Conservation (phyloP, 2,797 vertebrate genomes). For the Gambusia yucatana region DNA sequence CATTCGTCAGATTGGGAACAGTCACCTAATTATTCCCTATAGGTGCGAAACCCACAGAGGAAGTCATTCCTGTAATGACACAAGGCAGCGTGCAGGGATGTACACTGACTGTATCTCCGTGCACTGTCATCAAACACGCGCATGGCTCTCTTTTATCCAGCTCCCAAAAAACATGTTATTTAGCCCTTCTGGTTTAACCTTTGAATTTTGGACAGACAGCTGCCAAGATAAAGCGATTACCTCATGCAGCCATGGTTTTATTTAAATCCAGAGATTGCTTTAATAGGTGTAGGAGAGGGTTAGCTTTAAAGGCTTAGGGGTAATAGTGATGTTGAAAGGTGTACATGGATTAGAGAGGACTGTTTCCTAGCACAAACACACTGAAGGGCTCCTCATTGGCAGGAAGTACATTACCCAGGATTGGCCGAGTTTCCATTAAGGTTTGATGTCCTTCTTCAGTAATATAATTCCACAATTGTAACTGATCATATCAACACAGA, state of each 20-base stretch:
- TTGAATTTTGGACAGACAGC: conserved; percentile 51
- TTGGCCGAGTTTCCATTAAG: conserved; percentile 69
- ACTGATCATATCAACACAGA: conserved; percentile 47
- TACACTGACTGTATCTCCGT: conserved; percentile 6
- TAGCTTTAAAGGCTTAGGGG: conserved; percentile 66
- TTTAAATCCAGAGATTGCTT: conserved; percentile 72
- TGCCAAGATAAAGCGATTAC: conserved; percentile 70
- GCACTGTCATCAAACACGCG: neutral
- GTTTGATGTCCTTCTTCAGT: conserved; percentile 50
- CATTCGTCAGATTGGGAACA: conserved; percentile 8
- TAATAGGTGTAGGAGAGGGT: conserved; percentile 73
- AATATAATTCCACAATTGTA: conserved; percentile 65
- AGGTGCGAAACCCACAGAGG: conserved; percentile 3
- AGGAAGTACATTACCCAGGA: conserved; percentile 60
- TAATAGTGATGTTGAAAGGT: conserved; percentile 69
- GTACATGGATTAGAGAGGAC: conserved; percentile 53
- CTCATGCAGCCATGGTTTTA: conserved; percentile 42
- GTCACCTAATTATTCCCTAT: conserved; percentile 24
- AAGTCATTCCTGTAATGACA: neutral
- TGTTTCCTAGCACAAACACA: conserved; percentile 52
- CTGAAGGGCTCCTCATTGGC: conserved; percentile 60
- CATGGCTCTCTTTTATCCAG: conserved; percentile 1
- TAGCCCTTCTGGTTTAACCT: conserved; percentile 26
- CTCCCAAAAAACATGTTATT: conserved; percentile 29
- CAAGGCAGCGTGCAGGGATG: conserved; percentile 4